A percentile compares a stretch with the other conserved stretches of the same genome.
phyloP scores from a whole-genome alignment of 2,113 vertebrate species.

The Glareola pratincola region DNA sequence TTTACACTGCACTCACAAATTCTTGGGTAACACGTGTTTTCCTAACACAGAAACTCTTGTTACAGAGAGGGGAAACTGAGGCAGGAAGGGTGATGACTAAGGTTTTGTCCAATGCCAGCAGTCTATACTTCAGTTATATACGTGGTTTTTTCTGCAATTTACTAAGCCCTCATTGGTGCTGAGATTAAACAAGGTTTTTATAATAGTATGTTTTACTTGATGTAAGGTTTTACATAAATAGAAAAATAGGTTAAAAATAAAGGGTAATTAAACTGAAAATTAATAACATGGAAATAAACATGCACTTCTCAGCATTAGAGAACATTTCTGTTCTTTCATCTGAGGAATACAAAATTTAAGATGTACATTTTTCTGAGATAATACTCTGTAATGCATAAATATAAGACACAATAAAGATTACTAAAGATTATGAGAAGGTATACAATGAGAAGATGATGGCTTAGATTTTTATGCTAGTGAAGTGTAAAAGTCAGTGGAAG shows the following conservation, averaged over 20 bases:
- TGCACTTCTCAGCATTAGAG: neutral
- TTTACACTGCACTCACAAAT: neutral
- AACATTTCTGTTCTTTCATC: neutral
- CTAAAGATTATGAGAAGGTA: neutral
- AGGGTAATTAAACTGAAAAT: neutral
- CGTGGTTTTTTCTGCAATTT: neutral
- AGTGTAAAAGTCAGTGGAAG: neutral
- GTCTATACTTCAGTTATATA: neutral
- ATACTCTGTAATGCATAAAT: neutral
- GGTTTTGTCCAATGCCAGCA: neutral
- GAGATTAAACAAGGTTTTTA: neutral
- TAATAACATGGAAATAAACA: neutral
- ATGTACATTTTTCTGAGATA: neutral
- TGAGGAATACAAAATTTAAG: neutral
- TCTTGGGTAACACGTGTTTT: neutral
- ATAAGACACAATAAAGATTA: neutral
- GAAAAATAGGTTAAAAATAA: neutral
- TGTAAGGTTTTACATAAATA: neutral
- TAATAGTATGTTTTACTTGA: neutral
- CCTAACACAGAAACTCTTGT: neutral
- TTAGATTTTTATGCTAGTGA: neutral
- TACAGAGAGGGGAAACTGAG: neutral
- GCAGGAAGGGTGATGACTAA: neutral
- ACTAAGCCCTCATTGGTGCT: neutral
- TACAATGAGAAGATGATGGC: neutral